Evolutionary conservation across 2,797 vertebrate genomes (phyloP).

Genomic region (Sebastiscus albofasciatus): DNA sequence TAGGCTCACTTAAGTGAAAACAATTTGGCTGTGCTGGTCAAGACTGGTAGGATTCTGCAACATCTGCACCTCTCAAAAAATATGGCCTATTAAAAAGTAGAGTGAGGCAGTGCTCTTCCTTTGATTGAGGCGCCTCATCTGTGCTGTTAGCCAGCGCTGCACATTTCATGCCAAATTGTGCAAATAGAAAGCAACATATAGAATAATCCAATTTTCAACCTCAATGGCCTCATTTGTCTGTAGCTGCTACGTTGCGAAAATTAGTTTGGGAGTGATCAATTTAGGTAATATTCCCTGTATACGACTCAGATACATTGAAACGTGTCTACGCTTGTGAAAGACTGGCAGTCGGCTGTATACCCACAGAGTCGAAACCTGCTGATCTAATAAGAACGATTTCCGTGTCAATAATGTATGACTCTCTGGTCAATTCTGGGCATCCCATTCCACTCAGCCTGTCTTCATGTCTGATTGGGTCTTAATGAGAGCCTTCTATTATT

Average conservation of each 20-base stretch:
- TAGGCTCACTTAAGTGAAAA: background rate
- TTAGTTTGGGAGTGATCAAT: constrained; percentile 56
- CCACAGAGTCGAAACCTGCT: constrained; percentile 68
- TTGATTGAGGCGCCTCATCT: constrained; percentile 41
- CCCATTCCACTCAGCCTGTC: constrained; percentile 68
- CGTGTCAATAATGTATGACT: constrained; percentile 84
- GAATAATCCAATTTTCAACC: constrained; percentile 61
- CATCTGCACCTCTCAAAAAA: background rate
- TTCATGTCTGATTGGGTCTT: constrained; percentile 84
- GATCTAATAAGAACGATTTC: constrained; percentile 78
- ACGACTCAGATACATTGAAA: constrained; percentile 34
- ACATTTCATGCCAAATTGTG: constrained; percentile 46
- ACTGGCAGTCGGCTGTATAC: constrained; percentile 23
- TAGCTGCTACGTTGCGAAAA: constrained; percentile 31
- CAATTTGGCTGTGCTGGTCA: background rate
- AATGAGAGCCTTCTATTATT: constrained; percentile 87
- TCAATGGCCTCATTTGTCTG: constrained; percentile 41
- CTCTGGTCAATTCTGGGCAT: constrained; percentile 67
- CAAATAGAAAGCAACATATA: constrained; percentile 43
- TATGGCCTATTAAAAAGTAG: background rate
- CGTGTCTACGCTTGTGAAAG: background rate
- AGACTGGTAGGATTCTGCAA: background rate
- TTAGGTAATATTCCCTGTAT: constrained; percentile 39
- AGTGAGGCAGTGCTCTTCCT: background rate
- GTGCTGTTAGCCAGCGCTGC: constrained; percentile 22